Base-by-base conservation (phyloP, 2,797 vertebrate genomes). In the Echeneis naucrates region DNA sequence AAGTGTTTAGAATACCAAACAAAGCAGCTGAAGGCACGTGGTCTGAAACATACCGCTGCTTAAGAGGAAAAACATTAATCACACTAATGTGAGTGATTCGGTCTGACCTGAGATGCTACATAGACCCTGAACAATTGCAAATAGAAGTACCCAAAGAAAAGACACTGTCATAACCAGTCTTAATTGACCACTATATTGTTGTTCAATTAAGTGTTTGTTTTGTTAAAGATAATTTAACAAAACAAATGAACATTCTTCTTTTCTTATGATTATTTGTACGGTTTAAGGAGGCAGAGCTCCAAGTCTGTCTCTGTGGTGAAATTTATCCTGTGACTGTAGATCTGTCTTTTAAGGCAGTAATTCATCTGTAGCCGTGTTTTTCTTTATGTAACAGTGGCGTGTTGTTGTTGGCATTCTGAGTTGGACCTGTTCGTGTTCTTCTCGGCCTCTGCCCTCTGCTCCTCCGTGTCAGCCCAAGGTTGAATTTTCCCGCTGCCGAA, bases 401-500 rank as follows among this genome's bases (percentile, higher is more conserved):
- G 0, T 35, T 35, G 13, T 17, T 32, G 21, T 78, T 78, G n/a
- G n/a, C 54, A 80, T 2, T 73, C n/a, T 2, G 75, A 38, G 23
- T 61, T 48, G 26, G 83, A 81, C 19, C 63, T 30, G 38, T 33
- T 75, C 53, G 74, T 63, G 33, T 44, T 65, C 8, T 44, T 70
- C 47, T 83, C 79, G 0, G 5, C 35, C 9, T 81, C 81, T 0
- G 23, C 82, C 24, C 47, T 56, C 56, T 91, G 89, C 1, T 93
- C 89, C 27, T 90, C 89, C 0, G 84, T 84, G 37, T 81, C 6
- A 33, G 95, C 95, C 96, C 96, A 96, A 11, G 82, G 76, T 59
- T 96, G 95, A 50, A 95, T n/a, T 65, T 94, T 79, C 19, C 88
- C 93, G 2, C 85, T 91, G 79, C 94, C 93, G 35, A 95, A 93